Evolutionary conservation across 1,140 invertebrate genomes (phyloP).

Genomic region (Forficula auricularia): DNA sequence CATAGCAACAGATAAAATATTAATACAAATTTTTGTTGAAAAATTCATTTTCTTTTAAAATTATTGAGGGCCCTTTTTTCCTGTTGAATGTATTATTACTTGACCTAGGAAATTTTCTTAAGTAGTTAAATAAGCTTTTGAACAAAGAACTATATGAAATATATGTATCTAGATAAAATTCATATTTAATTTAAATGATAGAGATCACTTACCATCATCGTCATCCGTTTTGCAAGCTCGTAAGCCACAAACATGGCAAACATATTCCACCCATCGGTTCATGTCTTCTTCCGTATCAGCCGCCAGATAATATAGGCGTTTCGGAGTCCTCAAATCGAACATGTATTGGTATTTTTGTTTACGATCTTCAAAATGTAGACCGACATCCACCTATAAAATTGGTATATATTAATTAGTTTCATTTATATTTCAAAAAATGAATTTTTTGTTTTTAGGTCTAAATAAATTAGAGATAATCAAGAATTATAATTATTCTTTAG

Average conservation of each 20-base stretch:
- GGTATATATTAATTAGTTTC: neutral
- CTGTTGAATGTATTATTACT: too few species aligned
- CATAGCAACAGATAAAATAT: too few species aligned
- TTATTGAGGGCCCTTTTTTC: too few species aligned
- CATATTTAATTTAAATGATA: neutral
- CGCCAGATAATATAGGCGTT: constrained; percentile 76
- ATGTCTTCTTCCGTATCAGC: constrained; percentile 80
- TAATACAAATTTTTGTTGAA: too few species aligned
- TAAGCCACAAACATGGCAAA: constrained; percentile 80
- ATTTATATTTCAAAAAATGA: neutral
- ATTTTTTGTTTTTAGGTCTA: neutral
- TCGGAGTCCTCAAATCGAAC: constrained; percentile 76
- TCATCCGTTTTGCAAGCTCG: constrained; percentile 59
- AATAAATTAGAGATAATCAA: neutral
- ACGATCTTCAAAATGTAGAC: constrained; percentile 59
- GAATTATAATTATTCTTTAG: neutral
- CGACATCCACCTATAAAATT: constrained; percentile 52
- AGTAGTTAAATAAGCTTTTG: neutral
- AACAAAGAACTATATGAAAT: neutral
- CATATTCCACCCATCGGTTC: constrained; percentile 86
- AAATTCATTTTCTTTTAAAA: too few species aligned
- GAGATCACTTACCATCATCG: constrained; percentile 27
- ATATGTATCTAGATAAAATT: constrained; percentile 1
- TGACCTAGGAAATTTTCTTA: neutral
- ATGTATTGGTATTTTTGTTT: constrained; percentile 70